A percentile compares a stretch with the other conserved stretches of the same genome.
phyloP scores from a whole-genome alignment of 2,113 vertebrate genomes.

The Mohoua ochrocephala region DNA sequence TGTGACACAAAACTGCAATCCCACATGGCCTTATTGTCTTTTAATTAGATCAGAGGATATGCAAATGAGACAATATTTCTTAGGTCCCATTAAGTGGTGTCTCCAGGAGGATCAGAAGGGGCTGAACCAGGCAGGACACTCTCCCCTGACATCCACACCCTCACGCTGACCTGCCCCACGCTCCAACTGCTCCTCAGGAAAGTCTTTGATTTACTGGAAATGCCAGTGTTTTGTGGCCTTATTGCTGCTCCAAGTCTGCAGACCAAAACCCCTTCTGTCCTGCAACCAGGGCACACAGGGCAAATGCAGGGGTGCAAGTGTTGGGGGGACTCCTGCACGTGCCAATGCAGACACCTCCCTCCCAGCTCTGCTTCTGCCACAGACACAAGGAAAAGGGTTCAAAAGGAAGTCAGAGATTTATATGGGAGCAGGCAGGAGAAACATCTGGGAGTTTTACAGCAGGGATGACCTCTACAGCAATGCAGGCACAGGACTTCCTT shows the following conservation, averaged over 20 bases:
- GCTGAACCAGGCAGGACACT: not conserved
- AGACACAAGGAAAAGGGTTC: not conserved
- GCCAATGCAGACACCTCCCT: not conserved
- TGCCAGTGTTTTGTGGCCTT: not conserved
- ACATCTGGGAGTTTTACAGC: not conserved
- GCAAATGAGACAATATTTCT: conserved; percentile 30
- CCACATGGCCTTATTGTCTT: not conserved
- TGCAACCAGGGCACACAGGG: not conserved
- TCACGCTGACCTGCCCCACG: not conserved
- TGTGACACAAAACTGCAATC: not conserved
- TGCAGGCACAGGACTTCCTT: not conserved
- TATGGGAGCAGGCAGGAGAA: not conserved
- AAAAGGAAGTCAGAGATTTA: not conserved
- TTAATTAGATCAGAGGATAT: conserved; percentile 6
- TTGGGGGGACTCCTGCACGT: not conserved
- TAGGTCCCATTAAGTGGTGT: not conserved
- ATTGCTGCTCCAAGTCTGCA: not conserved
- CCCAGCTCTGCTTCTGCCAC: not conserved
- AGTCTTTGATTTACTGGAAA: not conserved
- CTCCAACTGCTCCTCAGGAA: not conserved
- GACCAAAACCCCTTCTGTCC: not conserved
- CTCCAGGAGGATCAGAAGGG: not conserved
- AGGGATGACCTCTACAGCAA: not conserved
- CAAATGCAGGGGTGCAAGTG: not conserved
- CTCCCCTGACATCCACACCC: not conserved